Base-by-base conservation (phyloP, 2,888 invertebrate species). In the Plemyria rubiginata region DNA sequence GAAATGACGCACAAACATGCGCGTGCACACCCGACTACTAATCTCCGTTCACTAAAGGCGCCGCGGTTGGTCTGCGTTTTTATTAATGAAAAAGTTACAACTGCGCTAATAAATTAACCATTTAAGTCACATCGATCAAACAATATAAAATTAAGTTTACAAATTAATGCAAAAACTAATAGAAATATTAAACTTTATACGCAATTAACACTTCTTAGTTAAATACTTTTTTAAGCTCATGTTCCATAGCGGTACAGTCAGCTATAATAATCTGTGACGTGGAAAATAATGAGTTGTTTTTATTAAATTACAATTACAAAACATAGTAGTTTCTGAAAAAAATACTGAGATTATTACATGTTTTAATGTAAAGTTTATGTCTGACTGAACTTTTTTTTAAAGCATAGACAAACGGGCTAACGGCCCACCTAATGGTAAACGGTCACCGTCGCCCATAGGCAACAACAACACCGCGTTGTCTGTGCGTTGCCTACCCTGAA, bases 61-160 rank as follows among this genome's bases (percentile, higher is more conserved):
- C 5, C 45, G 50, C 55, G 50, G 46, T 38, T 16, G 51, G 12
- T 40, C 43, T 28, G 55, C 40, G 53, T 50, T 56, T 60, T 60
- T 56, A 62, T 49, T 56, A 13, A 40, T 36, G 29, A 45, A 51
- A 38, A 45, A n/a, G 15, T 11, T 52, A 22, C 6, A 53, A 11
- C 45, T 45, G 16, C 15, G 32, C 32, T 29, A 9, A 28, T 7
- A 15, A 38, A 56, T 54, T 53, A 50, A 46, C 38, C n/a, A 60
- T 63, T 62, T 58, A 22, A 50, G 62, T 66, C 66, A 66, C 66
- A 60, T 63, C 28, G 13, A 16, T 12, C 41, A 65, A 62, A 62
- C 53, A 62, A 54, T 50, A 55, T 60, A 32, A 60, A 60, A 62
- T 45, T 40, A 16, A 41, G 40, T 50, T 48, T 13, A 15, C 6